Evolutionary conservation across 2,888 invertebrate species (phyloP).

Genomic region (Epinotia demarniana): DNA sequence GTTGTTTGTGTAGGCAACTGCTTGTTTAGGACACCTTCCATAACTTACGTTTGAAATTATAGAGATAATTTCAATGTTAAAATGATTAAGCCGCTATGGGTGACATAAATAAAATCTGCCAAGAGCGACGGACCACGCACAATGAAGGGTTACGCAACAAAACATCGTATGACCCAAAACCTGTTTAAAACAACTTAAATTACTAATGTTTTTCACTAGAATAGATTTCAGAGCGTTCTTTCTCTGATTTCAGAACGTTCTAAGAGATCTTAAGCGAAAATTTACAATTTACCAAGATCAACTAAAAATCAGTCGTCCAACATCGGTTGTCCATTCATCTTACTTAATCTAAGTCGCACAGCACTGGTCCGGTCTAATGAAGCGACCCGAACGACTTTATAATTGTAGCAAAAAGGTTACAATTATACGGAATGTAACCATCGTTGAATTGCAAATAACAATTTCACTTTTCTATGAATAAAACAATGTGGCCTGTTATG

Average conservation of each 20-base stretch:
- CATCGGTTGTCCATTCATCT: constrained; percentile 34
- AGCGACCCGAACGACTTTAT: constrained; percentile 50
- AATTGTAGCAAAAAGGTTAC: constrained; percentile 55
- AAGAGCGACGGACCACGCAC: too few relatives aligned
- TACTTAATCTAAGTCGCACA: constrained; percentile 35
- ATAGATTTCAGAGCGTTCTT: too few relatives aligned
- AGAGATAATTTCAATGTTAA: constrained; percentile 23
- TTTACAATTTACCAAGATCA: not conserved
- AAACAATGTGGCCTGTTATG: constrained; percentile 42
- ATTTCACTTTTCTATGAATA: constrained; percentile 54
- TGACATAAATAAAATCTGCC: not conserved
- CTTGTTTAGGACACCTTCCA: constrained; percentile 24
- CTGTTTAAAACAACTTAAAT: too few relatives aligned
- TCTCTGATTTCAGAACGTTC: not conserved
- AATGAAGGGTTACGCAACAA: too few relatives aligned
- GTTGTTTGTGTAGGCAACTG: constrained; percentile 31
- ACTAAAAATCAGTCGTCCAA: constrained; percentile 35
- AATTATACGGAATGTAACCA: constrained; percentile 48
- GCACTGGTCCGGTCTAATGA: constrained; percentile 47
- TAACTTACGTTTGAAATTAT: constrained; percentile 30
- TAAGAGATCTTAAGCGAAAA: not conserved
- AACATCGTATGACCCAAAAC: too few relatives aligned
- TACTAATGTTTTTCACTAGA: too few relatives aligned
- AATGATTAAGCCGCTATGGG: not conserved
- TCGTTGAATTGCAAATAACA: constrained; percentile 53